phyloP scores from a whole-genome alignment of 2,888 invertebrate genomes.

The Thyatira batis region DNA sequence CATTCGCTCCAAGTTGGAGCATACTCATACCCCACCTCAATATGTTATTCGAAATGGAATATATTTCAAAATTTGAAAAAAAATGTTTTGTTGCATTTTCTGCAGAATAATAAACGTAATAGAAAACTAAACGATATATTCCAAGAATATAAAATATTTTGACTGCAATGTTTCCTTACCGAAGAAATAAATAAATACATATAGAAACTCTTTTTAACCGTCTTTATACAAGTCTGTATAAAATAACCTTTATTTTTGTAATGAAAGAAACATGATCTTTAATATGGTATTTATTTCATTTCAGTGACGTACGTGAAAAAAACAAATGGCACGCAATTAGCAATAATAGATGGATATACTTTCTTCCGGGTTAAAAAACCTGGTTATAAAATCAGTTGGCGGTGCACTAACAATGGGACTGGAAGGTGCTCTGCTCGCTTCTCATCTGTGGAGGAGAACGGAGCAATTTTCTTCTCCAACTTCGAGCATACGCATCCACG shows the following conservation, averaged over 20 bases:
- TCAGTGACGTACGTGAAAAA: neutral
- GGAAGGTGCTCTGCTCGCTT: neutral
- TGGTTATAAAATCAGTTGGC: neutral
- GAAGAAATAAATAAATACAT: too few species aligned
- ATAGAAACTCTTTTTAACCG: too few species aligned
- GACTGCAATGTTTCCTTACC: too few species aligned
- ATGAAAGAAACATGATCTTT: too few species aligned
- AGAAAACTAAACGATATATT: too few species aligned
- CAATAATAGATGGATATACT: neutral
- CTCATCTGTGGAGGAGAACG: neutral
- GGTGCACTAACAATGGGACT: neutral
- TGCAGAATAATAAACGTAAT: too few species aligned
- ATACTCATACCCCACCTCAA: conserved; percentile 23
- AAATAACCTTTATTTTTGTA: too few species aligned
- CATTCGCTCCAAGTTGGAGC: conserved; percentile 8
- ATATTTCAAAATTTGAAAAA: conserved; percentile 29
- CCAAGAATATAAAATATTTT: too few species aligned
- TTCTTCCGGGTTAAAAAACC: neutral
- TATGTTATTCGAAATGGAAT: conserved; percentile 23
- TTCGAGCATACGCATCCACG: neutral
- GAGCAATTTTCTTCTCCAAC: neutral
- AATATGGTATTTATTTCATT: neutral
- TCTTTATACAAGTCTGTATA: too few species aligned
- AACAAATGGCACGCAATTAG: neutral
- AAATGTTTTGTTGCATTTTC: too few species aligned